A percentile compares a stretch with the other conserved stretches of the same genome.
phyloP scores from a whole-genome alignment of 2,113 vertebrate species.

The Tricholaema leucomelas region DNA sequence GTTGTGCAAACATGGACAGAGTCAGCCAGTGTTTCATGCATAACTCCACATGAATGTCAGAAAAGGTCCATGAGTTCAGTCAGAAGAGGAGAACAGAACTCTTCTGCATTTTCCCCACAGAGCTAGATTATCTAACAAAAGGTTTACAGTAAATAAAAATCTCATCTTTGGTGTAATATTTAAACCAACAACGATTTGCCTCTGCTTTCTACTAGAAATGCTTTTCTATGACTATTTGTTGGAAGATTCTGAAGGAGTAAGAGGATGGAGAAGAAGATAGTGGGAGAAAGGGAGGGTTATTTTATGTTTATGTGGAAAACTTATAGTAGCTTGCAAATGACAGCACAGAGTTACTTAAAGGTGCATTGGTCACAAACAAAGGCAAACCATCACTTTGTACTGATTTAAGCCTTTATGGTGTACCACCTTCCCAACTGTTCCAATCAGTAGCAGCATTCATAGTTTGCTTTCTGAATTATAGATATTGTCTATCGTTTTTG shows the following conservation, averaged over 20 bases:
- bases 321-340: constrained; percentile 35
- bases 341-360: constrained; percentile 14
- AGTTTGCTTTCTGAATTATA: neutral
- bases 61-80: neutral
- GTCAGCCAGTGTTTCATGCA: neutral
- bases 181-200: neutral
- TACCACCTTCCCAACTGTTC: neutral
- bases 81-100: neutral
- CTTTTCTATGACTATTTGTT: neutral
- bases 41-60: neutral
- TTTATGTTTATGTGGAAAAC: constrained; percentile 34
- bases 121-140: constrained; percentile 25
- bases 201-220: neutral
- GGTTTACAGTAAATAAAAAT: neutral
- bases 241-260: neutral
- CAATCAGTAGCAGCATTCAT: neutral
- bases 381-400: neutral
- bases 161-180: constrained; percentile 2
- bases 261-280: neutral
- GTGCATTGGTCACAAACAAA: neutral
- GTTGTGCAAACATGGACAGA: neutral
- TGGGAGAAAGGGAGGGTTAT: neutral
- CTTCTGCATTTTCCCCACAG: neutral
- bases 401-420: neutral
- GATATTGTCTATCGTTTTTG: too few relatives aligned